Percentiles rank a stretch among this genome's conserved stretches.
Evolutionary conservation across 2,113 vertebrate genomes (phyloP).

Genomic region (Chionomys nivalis): DNA sequence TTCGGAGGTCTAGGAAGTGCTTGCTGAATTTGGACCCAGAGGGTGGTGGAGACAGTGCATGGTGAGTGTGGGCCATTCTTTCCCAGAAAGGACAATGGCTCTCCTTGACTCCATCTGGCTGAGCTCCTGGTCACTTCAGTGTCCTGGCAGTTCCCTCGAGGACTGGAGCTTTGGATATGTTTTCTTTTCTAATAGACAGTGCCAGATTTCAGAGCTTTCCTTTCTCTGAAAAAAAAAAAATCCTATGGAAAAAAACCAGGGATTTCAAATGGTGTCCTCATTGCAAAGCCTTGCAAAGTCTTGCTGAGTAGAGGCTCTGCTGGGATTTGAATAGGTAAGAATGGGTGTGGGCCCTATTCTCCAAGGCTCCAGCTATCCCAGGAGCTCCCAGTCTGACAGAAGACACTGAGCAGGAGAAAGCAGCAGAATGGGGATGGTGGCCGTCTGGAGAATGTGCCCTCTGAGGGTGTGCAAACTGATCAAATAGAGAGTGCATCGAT

Average conservation of each 20-base stretch:
- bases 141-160: slow-evolving; percentile 79
- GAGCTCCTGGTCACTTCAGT: slow-evolving; percentile 65
- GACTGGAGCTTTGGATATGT: slow-evolving; percentile 66
- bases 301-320: neutral
- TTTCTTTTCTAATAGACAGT: slow-evolving; percentile 72
- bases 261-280: slow-evolving; percentile 52
- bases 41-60: slow-evolving; percentile 52
- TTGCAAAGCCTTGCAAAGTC: slow-evolving; percentile 19
- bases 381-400: neutral
- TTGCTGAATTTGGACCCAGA: neutral
- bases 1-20: slow-evolving; percentile 1
- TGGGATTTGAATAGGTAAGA: neutral
- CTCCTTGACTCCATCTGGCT: slow-evolving; percentile 63
- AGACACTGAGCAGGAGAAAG: neutral
- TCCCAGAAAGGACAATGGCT: slow-evolving; percentile 59
- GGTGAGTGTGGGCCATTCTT: neutral
- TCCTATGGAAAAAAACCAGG: neutral
- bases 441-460: slow-evolving; percentile 17
- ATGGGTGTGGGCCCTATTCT: neutral
- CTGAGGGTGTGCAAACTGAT: slow-evolving; percentile 20
- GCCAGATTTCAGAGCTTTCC: slow-evolving; percentile 73
- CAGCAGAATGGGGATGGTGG: slow-evolving; percentile 10
- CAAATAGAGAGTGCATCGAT: neutral
- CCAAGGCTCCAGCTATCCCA: neutral
- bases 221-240: slow-evolving; percentile 77